Base-by-base conservation (phyloP, 2,888 invertebrate species). In the Barypeithes pellucidus region DNA sequence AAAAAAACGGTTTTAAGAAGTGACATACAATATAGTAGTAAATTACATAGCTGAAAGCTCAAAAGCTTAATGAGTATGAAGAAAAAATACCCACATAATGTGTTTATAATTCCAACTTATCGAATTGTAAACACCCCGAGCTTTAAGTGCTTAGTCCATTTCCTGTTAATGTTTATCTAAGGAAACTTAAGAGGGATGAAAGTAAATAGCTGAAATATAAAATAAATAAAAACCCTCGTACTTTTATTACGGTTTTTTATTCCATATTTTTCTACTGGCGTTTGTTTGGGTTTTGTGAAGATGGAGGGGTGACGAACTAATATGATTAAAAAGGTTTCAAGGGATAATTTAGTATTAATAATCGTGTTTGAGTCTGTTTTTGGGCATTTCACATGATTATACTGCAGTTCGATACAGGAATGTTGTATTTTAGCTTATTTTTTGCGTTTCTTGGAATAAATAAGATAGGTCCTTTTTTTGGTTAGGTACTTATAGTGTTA, bases 61-160 rank as follows among this genome's bases (percentile, higher is more conserved):
- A 33, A 47, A 43, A 7, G 29, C 45, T 47, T 45, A 50, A 47
- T 24, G 14, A 63, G 8, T 43, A 50, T 47, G 50, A 50, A 63
- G 47, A 63, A 72, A 72, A 72, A 72, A 67, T 72, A 67, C 54
- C 43, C 67, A 41, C 54, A 57, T 73, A 73, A 73, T 73, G 73
- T 73, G 73, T 73, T 73, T 73, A 73, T 73, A 73, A 73, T 73
- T 65, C 61, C 72, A 43, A 59, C 57, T 66, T 63, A 60, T 65
- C 57, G 50, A 73, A 69, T 36, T 60, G 69, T 73, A 73, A 69
- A 73, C 65, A 73, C 65, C 68, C 63, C 50, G 63, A 73, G 62
- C 11, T 69, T 72, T 62, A 66, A 72, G 71, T 72, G 66, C 59
- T 71, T 47, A 45, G 65, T 60, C 68, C 66, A 73, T 73, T 73